These are phyloP conservation scores for Nephrotoma flavescens DNA, from an alignment of 2,888 invertebrate species.

Conservation along the genomic window DNA sequence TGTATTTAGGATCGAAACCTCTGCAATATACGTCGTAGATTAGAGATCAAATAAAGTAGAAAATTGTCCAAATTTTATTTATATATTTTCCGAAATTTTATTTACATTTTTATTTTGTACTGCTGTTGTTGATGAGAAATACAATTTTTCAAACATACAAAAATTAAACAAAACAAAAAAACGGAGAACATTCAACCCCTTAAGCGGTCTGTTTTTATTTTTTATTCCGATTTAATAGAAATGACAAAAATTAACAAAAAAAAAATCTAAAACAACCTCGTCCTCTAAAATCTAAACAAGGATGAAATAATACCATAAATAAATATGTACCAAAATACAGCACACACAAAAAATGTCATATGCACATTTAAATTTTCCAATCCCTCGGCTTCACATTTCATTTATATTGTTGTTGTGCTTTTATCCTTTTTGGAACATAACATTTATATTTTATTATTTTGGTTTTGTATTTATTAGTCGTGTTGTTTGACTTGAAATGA, in stretches of 20 bases:
- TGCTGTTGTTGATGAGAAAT: neutral
- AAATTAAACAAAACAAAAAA: neutral
- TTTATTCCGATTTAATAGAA: neutral
- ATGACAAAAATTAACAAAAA: neutral
- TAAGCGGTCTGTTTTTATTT: neutral
- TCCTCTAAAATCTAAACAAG: neutral
- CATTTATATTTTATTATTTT: neutral
- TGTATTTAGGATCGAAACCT: neutral
- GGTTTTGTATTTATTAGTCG: neutral
- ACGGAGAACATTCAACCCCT: neutral
- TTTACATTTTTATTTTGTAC: neutral
- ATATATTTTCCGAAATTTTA: neutral
- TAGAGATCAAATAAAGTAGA: neutral
- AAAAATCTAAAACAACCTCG: neutral
- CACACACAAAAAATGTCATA: neutral
- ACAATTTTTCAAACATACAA: neutral
- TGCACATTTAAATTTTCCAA: neutral
- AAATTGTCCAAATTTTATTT: neutral
- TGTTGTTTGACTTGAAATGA: neutral
- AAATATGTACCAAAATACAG: neutral
- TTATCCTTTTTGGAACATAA: neutral
- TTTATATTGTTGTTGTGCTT: neutral
- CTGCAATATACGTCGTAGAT: neutral
- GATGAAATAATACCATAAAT: neutral
- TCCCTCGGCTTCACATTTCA: neutral